Base-by-base conservation (phyloP, 1,140 invertebrate genomes). In the Drosophila takahashii region DNA sequence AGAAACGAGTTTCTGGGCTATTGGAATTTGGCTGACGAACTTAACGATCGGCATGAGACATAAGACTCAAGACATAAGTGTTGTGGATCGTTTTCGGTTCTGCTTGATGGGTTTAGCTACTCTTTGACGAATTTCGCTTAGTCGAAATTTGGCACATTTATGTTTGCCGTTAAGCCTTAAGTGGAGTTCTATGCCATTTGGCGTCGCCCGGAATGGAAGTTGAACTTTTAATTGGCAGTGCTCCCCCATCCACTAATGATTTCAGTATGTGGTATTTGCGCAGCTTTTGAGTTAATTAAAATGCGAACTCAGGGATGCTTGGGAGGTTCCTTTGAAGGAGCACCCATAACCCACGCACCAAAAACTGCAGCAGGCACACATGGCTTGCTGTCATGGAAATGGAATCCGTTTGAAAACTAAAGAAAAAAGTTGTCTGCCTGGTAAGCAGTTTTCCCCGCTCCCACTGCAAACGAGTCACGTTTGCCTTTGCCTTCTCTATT, bases 401-500 rank as follows among this genome's bases (percentile, higher is more conserved):
- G 50, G 32, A 67, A 64, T 66, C 50, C 66, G 27, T 65, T 67
- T 67, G 34, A 32, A 13, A 37, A 41, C 22, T 22, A 9, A 32
- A 9, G 29, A 32, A 32, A 70, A 67, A 70, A 62, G 71, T 61
- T 72, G 67, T 56, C 44, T 72, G 67, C 48, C 44, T 42, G 65
- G 16, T 32, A 47, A 70, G 54, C 56, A 59, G 66, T 72, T 71
- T 70, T 51, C n/a, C 44, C 39, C 69, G 44, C 67, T 72, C 52
- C 39, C 69, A 45, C 67, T 72, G 44, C 39, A 70, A 58, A 56
- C 69, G 65, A 72, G 69, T 75, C 79, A 76, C 80, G 80, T 85
- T 74, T 64, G 58, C 56, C 51, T 54, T 64, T 61, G 45, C 50
- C 70, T 71, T 64, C 70, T 73, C 79, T 86, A 75, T 86, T 86